phyloP scores from a whole-genome alignment of 1,140 invertebrate genomes.

The Drosophila lowei region DNA sequence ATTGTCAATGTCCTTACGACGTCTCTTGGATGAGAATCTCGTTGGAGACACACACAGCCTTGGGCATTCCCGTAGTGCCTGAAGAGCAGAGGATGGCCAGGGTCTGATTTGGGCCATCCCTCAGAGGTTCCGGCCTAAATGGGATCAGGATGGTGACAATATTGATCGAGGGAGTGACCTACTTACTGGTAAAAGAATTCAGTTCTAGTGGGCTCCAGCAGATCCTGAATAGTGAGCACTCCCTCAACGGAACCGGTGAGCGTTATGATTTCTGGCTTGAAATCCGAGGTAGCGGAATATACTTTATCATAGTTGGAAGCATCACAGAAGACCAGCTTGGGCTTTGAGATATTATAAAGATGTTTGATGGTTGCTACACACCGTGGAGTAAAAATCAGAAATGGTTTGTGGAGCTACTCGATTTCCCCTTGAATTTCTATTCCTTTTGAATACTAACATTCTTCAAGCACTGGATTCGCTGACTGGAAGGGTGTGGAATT shows the following conservation, averaged over 20 bases:
- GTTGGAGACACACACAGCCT: constrained; percentile 90
- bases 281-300: constrained; percentile 28
- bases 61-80: constrained; percentile 90
- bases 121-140: constrained; percentile 45
- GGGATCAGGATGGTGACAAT: too few relatives aligned
- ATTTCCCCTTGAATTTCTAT: too few relatives aligned
- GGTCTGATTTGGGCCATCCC: constrained; percentile 54
- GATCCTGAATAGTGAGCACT: constrained; percentile 49
- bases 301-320: constrained; percentile 29
- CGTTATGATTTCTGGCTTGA: constrained; percentile 41
- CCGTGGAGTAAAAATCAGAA: neutral
- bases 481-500: constrained; percentile 58
- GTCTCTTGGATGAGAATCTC: constrained; percentile 24
- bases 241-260: constrained; percentile 47
- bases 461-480: constrained; percentile 47
- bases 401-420: too few relatives aligned
- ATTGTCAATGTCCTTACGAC: constrained; percentile 24
- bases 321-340: constrained; percentile 52
- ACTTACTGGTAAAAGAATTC: constrained; percentile 66
- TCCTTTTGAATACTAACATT: constrained; percentile 29
- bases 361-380: constrained; percentile 38
- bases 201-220: constrained; percentile 48
- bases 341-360: constrained; percentile 54
- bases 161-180: neutral
- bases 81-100: constrained; percentile 85